These are phyloP conservation scores for Pyrgilauda ruficollis DNA, from an alignment of 2,113 vertebrate species.

Conservation along the genomic window DNA sequence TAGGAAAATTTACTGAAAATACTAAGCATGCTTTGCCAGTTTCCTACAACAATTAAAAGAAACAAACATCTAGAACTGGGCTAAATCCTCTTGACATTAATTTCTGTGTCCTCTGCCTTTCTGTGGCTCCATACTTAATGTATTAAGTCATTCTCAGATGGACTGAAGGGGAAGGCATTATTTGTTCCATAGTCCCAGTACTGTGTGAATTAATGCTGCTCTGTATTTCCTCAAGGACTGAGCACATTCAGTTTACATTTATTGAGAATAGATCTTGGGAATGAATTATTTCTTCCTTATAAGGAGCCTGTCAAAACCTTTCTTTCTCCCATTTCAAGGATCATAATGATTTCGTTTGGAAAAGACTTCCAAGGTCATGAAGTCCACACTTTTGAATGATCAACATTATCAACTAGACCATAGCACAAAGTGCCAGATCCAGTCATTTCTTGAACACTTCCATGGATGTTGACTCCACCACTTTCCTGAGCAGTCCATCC, in stretches of 20 bases:
- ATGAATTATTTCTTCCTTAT: conserved; percentile 39
- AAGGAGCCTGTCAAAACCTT: too few species aligned
- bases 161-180: background rate
- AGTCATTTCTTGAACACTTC: too few species aligned
- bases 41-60: background rate
- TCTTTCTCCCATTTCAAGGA: too few species aligned
- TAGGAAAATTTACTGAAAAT: conserved; percentile 49
- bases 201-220: conserved; percentile 8
- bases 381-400: too few species aligned
- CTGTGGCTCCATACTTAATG: conserved; percentile 11
- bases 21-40: conserved; percentile 2
- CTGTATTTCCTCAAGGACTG: conserved; percentile 23
- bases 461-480: too few species aligned
- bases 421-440: too few species aligned
- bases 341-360: too few species aligned
- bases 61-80: conserved; percentile 14
- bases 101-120: conserved; percentile 53
- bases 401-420: too few species aligned
- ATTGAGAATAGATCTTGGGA: background rate
- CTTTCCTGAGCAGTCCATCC: too few species aligned
- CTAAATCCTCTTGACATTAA: background rate
- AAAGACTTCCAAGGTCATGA: too few species aligned
- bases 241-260: conserved; percentile 25
- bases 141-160: conserved; percentile 33
- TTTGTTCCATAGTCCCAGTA: background rate